Conservation (phyloP, 2,888 invertebrate species). For the Cheilosia grossa region DNA sequence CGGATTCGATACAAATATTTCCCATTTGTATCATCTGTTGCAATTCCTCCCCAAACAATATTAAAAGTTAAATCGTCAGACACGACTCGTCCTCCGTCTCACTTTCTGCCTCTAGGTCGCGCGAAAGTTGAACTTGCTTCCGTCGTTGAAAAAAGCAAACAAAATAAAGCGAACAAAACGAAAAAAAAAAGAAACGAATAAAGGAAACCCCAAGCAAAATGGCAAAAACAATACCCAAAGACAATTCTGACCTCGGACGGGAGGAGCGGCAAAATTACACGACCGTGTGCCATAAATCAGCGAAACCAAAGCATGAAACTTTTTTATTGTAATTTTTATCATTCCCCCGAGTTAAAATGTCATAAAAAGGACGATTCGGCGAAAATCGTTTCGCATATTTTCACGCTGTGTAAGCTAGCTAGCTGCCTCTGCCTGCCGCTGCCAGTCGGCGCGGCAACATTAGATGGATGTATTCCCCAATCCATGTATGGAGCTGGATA, state of each 20-base stretch:
- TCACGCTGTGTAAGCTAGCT: slow-evolving; percentile 66
- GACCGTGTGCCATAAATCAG: slow-evolving; percentile 77
- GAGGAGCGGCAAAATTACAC: slow-evolving; percentile 64
- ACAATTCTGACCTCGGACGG: slow-evolving; percentile 71
- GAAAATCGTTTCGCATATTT: slow-evolving; percentile 76
- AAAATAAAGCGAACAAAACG: slow-evolving; percentile 1
- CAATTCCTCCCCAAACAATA: slow-evolving; percentile 72
- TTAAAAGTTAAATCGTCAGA: slow-evolving; percentile 71
- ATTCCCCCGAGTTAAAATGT: slow-evolving; percentile 77
- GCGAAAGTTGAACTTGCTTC: slow-evolving; percentile 30
- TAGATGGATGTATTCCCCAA: slow-evolving; percentile 36
- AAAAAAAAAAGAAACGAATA: slow-evolving; percentile 15
- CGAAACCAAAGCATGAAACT: slow-evolving; percentile 76
- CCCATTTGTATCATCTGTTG: slow-evolving; percentile 75
- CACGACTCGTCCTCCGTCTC: slow-evolving; percentile 23
- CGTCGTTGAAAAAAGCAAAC: slow-evolving; percentile 20
- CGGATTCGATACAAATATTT: slow-evolving; percentile 68
- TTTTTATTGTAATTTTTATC: slow-evolving; percentile 77
- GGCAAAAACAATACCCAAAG: slow-evolving; percentile 69
- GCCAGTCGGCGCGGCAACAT: neutral
- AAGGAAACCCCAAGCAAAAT: slow-evolving; percentile 38
- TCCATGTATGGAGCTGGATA: slow-evolving; percentile 27
- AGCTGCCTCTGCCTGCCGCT: neutral
- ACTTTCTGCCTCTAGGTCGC: slow-evolving; percentile 25
- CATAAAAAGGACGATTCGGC: slow-evolving; percentile 77